Conservation (phyloP, 2,113 vertebrate species). For the Motacilla alba region DNA sequence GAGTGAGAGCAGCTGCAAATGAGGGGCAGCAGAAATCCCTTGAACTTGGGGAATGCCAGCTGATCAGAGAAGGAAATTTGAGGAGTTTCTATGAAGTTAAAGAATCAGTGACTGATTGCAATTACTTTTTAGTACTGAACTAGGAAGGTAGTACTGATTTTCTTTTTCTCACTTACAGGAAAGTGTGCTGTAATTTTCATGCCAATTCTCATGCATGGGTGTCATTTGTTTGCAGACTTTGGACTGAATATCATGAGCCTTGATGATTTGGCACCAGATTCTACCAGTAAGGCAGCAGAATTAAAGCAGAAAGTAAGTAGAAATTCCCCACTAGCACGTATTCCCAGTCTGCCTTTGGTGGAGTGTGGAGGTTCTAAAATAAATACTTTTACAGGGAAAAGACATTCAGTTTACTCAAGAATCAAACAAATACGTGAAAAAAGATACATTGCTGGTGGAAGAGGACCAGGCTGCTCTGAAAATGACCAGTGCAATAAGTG, state of each 20-base stretch:
- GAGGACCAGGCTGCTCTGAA: not conserved
- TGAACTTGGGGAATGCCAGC: not conserved
- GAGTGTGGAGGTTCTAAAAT: not conserved
- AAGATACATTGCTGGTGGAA: not conserved
- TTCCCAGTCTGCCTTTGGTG: not conserved
- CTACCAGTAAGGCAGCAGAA: not conserved
- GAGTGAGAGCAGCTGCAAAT: not conserved
- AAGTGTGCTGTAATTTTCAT: not conserved
- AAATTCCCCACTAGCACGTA: not conserved
- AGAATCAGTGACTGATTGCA: too few species aligned
- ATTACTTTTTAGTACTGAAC: not conserved
- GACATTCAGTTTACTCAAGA: not conserved
- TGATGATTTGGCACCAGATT: constrained; percentile 76
- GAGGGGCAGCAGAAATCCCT: not conserved
- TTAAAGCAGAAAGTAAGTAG: constrained; percentile 47
- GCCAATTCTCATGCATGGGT: not conserved
- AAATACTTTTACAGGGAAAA: constrained; percentile 1
- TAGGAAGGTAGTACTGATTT: not conserved
- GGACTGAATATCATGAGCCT: constrained; percentile 81
- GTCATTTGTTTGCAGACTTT: constrained; percentile 73
- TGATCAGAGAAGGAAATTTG: not conserved
- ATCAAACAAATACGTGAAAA: not conserved
- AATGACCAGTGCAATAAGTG: not conserved
- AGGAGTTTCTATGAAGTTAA: not conserved
- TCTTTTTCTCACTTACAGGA: not conserved